Conservation (phyloP, 2,797 vertebrate species). For the Chrysocyon brachyurus region DNA sequence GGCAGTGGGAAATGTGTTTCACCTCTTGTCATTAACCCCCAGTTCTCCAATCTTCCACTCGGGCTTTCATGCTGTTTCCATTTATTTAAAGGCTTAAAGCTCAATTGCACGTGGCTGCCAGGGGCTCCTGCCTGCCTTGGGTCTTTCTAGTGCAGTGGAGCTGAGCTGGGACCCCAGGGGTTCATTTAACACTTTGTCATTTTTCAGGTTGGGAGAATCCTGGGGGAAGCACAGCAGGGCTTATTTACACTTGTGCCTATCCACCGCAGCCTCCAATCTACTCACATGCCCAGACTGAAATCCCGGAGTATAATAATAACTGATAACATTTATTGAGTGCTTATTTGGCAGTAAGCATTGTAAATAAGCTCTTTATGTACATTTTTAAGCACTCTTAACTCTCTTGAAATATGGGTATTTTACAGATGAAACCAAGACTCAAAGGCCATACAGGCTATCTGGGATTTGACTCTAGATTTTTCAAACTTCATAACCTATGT, state of each 20-base stretch:
- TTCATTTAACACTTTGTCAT: conserved; percentile 45
- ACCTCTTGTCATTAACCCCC: not conserved
- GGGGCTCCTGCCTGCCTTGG: not conserved
- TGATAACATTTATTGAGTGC: not conserved
- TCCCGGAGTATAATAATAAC: not conserved
- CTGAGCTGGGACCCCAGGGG: not conserved
- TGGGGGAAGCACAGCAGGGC: not conserved
- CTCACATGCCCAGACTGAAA: not conserved
- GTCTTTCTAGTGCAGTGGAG: not conserved
- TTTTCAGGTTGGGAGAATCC: conserved; percentile 46
- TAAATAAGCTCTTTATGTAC: conserved; percentile 5
- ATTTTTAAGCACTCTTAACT: not conserved
- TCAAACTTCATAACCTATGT: not conserved
- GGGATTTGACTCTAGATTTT: conserved; percentile 25
- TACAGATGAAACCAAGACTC: conserved; percentile 22
- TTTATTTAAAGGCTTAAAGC: conserved; percentile 1
- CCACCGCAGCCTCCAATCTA: not conserved
- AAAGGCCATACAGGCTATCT: not conserved
- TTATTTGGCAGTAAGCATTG: not conserved
- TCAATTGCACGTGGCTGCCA: not conserved
- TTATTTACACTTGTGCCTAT: not conserved
- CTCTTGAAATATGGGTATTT: not conserved
- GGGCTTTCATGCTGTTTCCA: conserved; percentile 1
- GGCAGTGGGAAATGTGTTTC: not conserved
- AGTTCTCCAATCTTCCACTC: not conserved